A percentile compares a stretch with the other conserved stretches of the same genome.
Conservation (phyloP, 2,113 vertebrate species). For the Ranitomeya variabilis region DNA sequence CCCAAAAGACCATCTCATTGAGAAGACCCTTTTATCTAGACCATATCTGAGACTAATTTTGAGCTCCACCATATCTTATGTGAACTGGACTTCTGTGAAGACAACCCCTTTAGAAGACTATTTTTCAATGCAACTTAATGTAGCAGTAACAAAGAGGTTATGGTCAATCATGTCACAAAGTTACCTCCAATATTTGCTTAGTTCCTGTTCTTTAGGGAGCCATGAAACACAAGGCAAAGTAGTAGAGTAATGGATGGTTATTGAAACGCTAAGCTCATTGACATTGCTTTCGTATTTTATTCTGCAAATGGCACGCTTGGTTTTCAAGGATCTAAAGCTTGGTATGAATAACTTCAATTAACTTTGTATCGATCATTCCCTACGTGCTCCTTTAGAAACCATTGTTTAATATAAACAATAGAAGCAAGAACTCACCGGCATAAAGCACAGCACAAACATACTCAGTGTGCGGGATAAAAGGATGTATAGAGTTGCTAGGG, state of each 20-base stretch:
- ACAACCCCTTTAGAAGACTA: not conserved
- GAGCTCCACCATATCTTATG: not conserved
- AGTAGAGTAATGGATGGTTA: slow-evolving; percentile 4
- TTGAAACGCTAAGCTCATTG: not conserved
- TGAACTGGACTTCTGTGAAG: not conserved
- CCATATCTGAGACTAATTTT: not conserved
- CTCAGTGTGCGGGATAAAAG: not conserved
- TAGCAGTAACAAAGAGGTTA: not conserved
- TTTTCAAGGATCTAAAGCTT: no score
- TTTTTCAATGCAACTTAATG: not conserved
- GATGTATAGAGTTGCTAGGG: not conserved
- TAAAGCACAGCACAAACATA: not conserved
- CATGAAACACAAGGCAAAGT: not conserved
- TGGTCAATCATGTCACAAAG: not conserved
- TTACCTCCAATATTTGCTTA: not conserved
- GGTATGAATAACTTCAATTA: slow-evolving; percentile 1
- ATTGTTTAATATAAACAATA: slow-evolving; percentile 12
- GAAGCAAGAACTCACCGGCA: not conserved
- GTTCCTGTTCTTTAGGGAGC: not conserved
- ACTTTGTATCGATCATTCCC: slow-evolving; percentile 20
- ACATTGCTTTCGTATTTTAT: not conserved
- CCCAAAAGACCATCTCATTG: not conserved
- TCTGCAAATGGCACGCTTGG: not conserved
- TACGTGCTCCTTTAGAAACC: not conserved
- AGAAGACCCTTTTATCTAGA: not conserved